These are phyloP conservation scores for Hapalemur alaotrensis DNA, from an alignment of 2,797 vertebrate genomes.

Conservation along the genomic window DNA sequence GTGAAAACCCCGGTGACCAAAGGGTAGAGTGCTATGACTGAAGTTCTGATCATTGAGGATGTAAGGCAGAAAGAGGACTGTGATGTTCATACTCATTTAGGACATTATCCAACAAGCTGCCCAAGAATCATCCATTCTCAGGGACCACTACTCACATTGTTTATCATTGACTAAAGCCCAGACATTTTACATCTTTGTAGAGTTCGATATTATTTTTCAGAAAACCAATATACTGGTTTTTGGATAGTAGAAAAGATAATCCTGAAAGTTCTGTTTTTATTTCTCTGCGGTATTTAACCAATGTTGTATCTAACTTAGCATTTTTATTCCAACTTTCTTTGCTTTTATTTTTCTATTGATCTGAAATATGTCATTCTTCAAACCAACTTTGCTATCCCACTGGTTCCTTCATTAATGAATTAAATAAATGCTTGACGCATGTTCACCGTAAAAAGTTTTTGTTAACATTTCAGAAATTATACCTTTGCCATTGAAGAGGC, in stretches of 20 bases:
- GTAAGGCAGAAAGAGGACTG: background rate
- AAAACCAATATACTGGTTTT: background rate
- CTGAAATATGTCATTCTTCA: background rate
- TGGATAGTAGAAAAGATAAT: background rate
- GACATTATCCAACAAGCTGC: background rate
- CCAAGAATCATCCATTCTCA: background rate
- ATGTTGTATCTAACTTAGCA: background rate
- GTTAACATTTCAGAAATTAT: background rate
- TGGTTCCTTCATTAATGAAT: background rate
- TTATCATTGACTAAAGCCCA: background rate
- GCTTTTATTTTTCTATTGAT: background rate
- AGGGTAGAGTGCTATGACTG: background rate
- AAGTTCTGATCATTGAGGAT: background rate
- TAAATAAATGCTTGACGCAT: background rate
- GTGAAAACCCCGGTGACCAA: background rate
- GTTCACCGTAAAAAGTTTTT: background rate
- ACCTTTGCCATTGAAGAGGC: background rate
- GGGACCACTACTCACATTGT: background rate
- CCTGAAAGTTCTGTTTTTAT: background rate
- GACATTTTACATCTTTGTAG: background rate
- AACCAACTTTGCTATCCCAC: background rate
- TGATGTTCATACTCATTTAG: background rate
- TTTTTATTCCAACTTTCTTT: background rate
- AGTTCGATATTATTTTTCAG: background rate
- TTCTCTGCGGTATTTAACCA: background rate